Evolutionary conservation across 2,888 invertebrate species (phyloP), one percentile per base, ranked within the genome.

Genomic region (Vannuccia rotundouncinata): DNA sequence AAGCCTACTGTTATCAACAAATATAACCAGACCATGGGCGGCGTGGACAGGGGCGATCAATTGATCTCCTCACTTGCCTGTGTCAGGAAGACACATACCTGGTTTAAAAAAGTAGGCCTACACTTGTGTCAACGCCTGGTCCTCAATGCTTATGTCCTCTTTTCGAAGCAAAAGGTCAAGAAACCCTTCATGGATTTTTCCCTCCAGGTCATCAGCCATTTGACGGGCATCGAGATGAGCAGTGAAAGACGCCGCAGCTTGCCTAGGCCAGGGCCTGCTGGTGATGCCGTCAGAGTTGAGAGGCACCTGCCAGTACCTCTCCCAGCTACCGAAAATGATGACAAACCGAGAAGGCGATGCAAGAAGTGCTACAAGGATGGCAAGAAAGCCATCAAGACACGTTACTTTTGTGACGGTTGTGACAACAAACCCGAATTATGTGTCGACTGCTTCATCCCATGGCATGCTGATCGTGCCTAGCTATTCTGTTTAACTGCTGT

Each of bases 41-140:
- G 75, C 75, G 75, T 75, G 30, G 75, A 75, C 75, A 29, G 75
- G 30, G 29, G 75, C 31, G 75, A 31, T 31, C 75, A 75, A 31
- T 29, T 75, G 75, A 75, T 75, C 31, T 75, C 75, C 31, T 31
- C 75, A 31, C 29, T 75, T 75, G 31, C 75, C 31, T 75, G 75
- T 75, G 75, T 75, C 29, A 75, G 75, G 75, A 75, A 75, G 75
- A 75, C 31, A 31, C 75, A 75, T 31, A 25, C 75, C 31, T 75
- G 75, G 75, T 75, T 75, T 31, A 75, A 75, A 75, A 75, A 75
- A 75, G 66, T 75, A 31, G 75, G 75, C 31, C 31, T 75, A 75
- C 75, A 75, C 31, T 31, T 75, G 30, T 75, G 75, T 75, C 75
- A 75, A 75, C 75, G 75, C 75, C 75, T 75, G 30, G 30, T 75